Conservation (phyloP, 2,113 vertebrate species). For the Oryzias celebensis region DNA sequence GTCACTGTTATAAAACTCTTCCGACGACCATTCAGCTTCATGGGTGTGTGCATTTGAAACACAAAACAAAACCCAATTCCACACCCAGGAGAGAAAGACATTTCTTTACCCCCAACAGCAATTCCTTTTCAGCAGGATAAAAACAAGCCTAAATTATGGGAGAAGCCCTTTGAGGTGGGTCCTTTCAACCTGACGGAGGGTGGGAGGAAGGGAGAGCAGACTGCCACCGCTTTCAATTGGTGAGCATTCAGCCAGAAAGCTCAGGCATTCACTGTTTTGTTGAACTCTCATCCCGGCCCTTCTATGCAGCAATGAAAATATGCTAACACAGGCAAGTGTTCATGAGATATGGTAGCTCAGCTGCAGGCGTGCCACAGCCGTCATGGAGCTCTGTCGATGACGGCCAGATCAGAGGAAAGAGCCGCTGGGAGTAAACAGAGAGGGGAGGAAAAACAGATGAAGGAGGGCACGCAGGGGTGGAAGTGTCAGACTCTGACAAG, state of each 20-base stretch:
- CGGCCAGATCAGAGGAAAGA: too few relatives aligned
- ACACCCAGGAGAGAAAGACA: conserved; percentile 23
- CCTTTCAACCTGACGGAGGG: conserved; percentile 47
- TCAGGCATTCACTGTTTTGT: conserved; percentile 38
- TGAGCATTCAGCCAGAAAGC: conserved; percentile 82
- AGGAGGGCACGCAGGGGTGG: not conserved
- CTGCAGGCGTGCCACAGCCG: not conserved
- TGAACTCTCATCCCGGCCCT: conserved; percentile 5
- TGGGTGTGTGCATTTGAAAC: not conserved
- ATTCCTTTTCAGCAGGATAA: conserved; percentile 45
- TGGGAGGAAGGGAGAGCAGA: conserved; percentile 1
- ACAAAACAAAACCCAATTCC: not conserved
- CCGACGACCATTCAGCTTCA: not conserved
- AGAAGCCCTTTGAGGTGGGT: conserved; percentile 47
- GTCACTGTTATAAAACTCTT: not conserved
- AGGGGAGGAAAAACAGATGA: not conserved
- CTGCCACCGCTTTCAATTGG: conserved; percentile 75
- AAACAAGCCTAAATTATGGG: conserved; percentile 41
- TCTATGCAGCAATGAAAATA: conserved; percentile 19
- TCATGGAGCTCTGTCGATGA: not conserved
- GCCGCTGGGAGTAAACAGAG: not conserved
- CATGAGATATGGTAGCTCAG: not conserved
- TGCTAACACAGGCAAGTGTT: conserved; percentile 10
- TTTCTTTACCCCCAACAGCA: conserved; percentile 40
- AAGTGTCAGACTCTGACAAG: not conserved